Base-by-base conservation (phyloP, 1,140 invertebrate genomes). In the Bombus terrestris region DNA sequence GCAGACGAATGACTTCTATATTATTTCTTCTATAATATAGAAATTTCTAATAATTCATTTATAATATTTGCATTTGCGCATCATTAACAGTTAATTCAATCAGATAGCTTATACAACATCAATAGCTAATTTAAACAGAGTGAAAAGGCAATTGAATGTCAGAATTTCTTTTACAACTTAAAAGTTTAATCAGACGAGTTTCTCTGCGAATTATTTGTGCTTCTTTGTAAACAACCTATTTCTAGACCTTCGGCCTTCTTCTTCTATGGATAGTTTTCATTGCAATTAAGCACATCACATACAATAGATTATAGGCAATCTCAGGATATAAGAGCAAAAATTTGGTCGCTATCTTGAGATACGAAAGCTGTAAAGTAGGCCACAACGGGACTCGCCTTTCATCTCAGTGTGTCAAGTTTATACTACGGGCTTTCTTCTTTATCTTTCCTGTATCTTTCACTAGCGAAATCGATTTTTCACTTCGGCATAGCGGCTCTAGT, bases 301-400 rank as follows among this genome's bases (percentile, higher is more conserved):
- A 47, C 15, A 47, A 47, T 47, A 41, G 47, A 22, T 22, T 18
- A 22, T 53, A 53, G 39, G 37, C 22, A 59, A 43, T 22, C 53
- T 43, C 25, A 82, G 47, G 43, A 72, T 88, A 18, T 47, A 59
- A 22, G 28, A 64, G 32, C 32, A 57, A 77, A 76, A 18, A 47
- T 89, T 57, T 41, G 69, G 53, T 53, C 37, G 62, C 83, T 64
- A 92, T 92, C 83, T 87, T 32, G 72, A 89, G 87, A 93, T 92
- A 91, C 90, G 92, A 94, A 93, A 93, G 93, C 90, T 84, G 91
- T 80, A 92, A 88, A 95, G 94, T 95, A 87, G 94, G 95, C 90
- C 93, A 91, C 94, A 95, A 95, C 95, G 94, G 94, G 92, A 95
- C 93, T 91, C 92, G 93, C 92, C 93, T 95, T 93, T 94, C 93